These are phyloP conservation scores for Nothobranchius furzeri DNA, from an alignment of 2,113 vertebrate genomes.

Conservation along the genomic window DNA sequence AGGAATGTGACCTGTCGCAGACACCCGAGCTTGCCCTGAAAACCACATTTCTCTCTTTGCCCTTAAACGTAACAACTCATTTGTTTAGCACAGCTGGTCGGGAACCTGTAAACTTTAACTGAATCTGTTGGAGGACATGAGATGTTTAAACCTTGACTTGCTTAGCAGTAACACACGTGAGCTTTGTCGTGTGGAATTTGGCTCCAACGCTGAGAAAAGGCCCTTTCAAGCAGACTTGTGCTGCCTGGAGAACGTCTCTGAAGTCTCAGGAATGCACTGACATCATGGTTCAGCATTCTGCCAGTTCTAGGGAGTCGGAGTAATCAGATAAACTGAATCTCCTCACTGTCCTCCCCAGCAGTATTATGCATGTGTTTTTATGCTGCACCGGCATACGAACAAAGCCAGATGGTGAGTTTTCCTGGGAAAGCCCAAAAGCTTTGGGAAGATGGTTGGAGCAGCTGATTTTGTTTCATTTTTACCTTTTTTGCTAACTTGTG, in stretches of 20 bases:
- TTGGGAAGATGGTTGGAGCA: not conserved
- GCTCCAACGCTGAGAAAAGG: constrained; percentile 43
- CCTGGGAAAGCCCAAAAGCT: constrained; percentile 14
- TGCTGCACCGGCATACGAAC: constrained; percentile 10
- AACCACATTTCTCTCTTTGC: constrained; percentile 8
- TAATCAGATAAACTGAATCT: constrained; percentile 39
- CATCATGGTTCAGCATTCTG: constrained; percentile 61
- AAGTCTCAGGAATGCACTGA: constrained; percentile 68
- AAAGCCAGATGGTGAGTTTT: not conserved
- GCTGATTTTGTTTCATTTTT: not conserved
- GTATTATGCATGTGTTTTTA: constrained; percentile 21
- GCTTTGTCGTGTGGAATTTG: constrained; percentile 18
- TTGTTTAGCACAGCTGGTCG: not conserved
- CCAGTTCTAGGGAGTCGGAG: constrained; percentile 45
- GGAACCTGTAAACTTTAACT: not conserved
- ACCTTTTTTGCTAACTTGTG: not conserved
- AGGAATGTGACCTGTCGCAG: constrained; percentile 55
- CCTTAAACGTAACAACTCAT: not conserved
- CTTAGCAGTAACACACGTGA: constrained; percentile 16
- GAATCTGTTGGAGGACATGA: not conserved
- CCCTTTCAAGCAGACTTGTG: constrained; percentile 42
- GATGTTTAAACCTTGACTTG: not conserved
- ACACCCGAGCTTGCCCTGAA: not conserved
- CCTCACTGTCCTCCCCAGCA: constrained; percentile 46
- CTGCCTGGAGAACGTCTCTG: constrained; percentile 70